phyloP scores from a whole-genome alignment of 2,113 vertebrate genomes.

The Lutjanus erythropterus region DNA sequence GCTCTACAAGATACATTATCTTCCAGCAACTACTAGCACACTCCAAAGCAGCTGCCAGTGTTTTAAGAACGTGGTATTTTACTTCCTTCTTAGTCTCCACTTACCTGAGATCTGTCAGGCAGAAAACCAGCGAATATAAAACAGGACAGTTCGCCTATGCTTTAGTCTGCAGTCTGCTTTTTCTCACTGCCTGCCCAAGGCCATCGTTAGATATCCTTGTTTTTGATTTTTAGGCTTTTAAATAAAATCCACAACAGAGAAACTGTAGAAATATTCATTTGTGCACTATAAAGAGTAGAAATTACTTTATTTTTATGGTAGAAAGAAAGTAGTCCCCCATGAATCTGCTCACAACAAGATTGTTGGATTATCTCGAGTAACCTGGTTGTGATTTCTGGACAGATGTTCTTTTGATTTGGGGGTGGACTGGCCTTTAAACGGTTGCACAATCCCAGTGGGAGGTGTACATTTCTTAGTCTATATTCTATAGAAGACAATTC shows the following conservation, averaged over 20 bases:
- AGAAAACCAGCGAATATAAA: conserved; percentile 8
- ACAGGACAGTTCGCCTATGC: background rate
- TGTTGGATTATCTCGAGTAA: too few species aligned
- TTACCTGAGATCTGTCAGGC: background rate
- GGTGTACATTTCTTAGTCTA: background rate
- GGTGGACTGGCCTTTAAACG: too few species aligned
- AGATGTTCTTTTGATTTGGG: too few species aligned
- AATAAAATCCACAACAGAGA: background rate
- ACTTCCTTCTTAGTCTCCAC: conserved; percentile 23
- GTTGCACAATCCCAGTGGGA: too few species aligned
- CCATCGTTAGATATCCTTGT: background rate
- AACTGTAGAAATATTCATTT: too few species aligned
- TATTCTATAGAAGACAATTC: background rate
- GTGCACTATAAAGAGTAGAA: too few species aligned
- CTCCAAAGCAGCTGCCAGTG: background rate
- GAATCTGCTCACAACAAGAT: too few species aligned
- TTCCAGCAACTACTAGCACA: too few species aligned
- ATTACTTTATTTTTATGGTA: too few species aligned
- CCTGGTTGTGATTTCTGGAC: too few species aligned
- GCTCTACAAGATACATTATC: background rate
- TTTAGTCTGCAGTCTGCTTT: conserved; percentile 4
- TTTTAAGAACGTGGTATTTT: background rate
- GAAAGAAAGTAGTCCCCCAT: too few species aligned
- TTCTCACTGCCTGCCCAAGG: conserved; percentile 7
- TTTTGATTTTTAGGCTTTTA: background rate